Base-by-base conservation (phyloP, 2,797 vertebrate genomes). In the Thamnophis elegans region DNA sequence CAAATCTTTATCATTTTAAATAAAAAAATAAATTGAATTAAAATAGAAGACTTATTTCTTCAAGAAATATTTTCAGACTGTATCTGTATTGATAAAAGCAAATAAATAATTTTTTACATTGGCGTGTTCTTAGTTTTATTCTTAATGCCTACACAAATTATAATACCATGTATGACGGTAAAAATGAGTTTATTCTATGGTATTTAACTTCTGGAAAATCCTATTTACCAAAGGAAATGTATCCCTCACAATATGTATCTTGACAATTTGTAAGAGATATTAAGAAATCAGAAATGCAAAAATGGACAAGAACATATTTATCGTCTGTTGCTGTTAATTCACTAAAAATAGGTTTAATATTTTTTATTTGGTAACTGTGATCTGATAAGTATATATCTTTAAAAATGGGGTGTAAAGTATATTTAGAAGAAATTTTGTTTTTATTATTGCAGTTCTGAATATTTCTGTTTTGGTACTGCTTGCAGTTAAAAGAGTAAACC, bases 391-490 rank as follows among this genome's bases (percentile, higher is more conserved):
- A 51, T 89, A 53, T 22, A 89, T n/a, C 20, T 89, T 62, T 28
- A 1, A 4, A 53, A 68, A 82, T 82, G 36, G 82, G 12, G 87
- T 93, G 92, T 87, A 22, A 16, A 87, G 55, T 94, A 88, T 3
- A 5, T 87, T 9, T 7, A 26, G 73, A 87, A 87, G 82, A 92
- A 32, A 92, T 90, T 93, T 78, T 42, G 9, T n/a, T 89, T 88
- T 53, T 91, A 89, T 11, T 68, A 10, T 62, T 92, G 91, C 94
- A 93, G 93, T 95, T 95, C 92, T 94, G n/a, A 1, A 6, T 82
- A 86, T 94, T 94, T 89, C 42, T 94, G 6, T 93, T 94, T 91
- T 87, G 93, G 89, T 51, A 91, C 4, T 8, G 28, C 89, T 65
- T 91, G 28, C 5, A 87, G 88, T 28, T 94, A 93, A 89, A 51